Conservation (phyloP, 2,888 invertebrate genomes). For the Heliconius sara region DNA sequence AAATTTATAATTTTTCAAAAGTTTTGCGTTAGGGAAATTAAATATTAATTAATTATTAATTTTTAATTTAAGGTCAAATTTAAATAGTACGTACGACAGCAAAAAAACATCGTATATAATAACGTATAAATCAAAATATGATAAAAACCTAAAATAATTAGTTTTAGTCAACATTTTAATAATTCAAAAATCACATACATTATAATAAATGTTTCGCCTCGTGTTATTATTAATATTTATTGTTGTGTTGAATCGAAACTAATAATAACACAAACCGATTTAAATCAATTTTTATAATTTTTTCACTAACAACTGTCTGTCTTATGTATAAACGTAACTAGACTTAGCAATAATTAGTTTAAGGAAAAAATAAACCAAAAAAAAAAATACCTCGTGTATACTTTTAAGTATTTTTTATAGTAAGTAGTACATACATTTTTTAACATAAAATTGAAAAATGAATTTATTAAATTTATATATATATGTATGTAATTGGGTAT, state of each 20-base stretch:
- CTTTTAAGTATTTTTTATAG: slow-evolving; percentile 13
- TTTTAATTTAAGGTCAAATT: background rate
- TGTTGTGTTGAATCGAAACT: too few species aligned
- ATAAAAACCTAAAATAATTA: too few species aligned
- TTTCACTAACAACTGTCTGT: background rate
- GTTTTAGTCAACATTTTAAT: background rate
- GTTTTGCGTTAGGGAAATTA: background rate
- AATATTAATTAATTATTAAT: too few species aligned
- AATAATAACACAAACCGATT: too few species aligned
- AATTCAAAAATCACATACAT: background rate
- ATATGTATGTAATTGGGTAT: background rate
- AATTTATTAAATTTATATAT: background rate
- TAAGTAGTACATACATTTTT: background rate
- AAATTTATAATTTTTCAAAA: background rate
- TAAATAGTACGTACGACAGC: background rate
- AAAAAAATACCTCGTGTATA: slow-evolving; percentile 16
- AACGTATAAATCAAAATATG: background rate
- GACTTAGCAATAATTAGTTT: background rate
- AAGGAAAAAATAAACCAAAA: background rate
- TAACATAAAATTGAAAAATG: background rate
- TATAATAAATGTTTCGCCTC: too few species aligned
- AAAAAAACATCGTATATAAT: background rate
- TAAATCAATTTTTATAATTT: background rate
- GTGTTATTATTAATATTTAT: too few species aligned
- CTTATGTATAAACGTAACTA: background rate